Percentiles rank a stretch among this genome's conserved stretches.
Conservation (phyloP, 2,797 vertebrate species). For the Sciurus vulgaris region DNA sequence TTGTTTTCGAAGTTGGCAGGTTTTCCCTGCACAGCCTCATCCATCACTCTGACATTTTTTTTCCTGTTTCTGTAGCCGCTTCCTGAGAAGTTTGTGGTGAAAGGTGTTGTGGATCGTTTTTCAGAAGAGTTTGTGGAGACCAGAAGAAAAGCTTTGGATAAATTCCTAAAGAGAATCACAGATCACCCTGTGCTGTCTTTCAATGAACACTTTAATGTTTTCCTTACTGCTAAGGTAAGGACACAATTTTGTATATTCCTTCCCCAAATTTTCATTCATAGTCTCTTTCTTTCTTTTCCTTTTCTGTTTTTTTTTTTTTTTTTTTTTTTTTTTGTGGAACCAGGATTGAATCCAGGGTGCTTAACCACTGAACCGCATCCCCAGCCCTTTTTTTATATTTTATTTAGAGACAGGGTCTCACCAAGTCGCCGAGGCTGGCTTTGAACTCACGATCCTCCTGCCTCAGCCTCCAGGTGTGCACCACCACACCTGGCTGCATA, state of each 20-base stretch:
- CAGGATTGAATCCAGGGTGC: too few species aligned
- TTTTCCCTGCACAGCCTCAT: background rate
- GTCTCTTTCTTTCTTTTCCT: too few species aligned
- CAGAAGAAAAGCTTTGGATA: constrained; percentile 91
- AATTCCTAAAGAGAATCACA: constrained; percentile 91
- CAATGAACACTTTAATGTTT: constrained; percentile 90
- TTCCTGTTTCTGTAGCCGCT: constrained; percentile 86
- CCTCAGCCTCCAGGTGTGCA: too few species aligned
- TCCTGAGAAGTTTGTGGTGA: constrained; percentile 92
- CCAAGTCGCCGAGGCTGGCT: too few species aligned
- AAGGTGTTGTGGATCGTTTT: constrained; percentile 92
- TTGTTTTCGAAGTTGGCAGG: background rate
- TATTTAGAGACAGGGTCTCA: too few species aligned
- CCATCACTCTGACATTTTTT: constrained; percentile 22
- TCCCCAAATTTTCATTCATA: background rate
- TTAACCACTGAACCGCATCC: too few species aligned
- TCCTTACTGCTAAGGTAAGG: constrained; percentile 91
- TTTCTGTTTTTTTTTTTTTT: too few species aligned
- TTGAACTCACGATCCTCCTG: too few species aligned
- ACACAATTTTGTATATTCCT: background rate
- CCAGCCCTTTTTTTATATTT: too few species aligned
- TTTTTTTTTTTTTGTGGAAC: too few species aligned
- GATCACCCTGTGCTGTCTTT: constrained; percentile 92
- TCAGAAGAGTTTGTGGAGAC: constrained; percentile 92
- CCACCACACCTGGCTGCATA: too few species aligned